Base-by-base conservation (phyloP, 2,797 vertebrate species). In the Allenopithecus nigroviridis region DNA sequence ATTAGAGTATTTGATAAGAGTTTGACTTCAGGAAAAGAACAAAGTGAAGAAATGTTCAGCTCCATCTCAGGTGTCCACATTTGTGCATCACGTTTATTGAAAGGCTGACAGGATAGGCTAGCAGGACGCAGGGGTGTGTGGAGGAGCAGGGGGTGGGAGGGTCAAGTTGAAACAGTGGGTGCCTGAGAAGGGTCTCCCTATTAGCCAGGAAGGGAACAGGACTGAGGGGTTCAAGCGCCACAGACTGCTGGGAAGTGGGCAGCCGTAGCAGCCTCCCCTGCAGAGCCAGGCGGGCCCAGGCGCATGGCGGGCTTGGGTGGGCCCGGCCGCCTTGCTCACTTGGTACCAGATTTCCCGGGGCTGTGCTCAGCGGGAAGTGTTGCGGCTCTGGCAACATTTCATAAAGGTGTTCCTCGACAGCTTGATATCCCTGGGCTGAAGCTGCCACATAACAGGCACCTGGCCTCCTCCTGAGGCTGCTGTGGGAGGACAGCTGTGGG, bases 1-100 rank as follows among this genome's bases (percentile, higher is more conserved):
- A 70, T 46, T 50, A 19, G 41, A 55, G 48, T 61, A 76, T n/a
- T 28, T 53, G 84, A 46, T 93, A 61, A 70, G 61, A 79, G 98
- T 97, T 97, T 93, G 92, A 97, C 84, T 90, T 97, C 53, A 75
- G 95, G 98, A 98, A 95, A 97, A 95, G 96, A 98, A 97, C 86
- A 95, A 95, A 97, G 97, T 30, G 76, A 87, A 80, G 91, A 92
- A 39, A 74, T 96, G 87, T 93, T 97, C 43, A 85, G 72, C 93
- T 83, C 93, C 46, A 22, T 78, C 72, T 88, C 41, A 26, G 94
- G 76, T 30, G 68, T 86, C 95, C 64, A 59, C 43, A 33, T 93
- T 88, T 95, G 97, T 97, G 95, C 91, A 26, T 96, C n/a, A 84
- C 76, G 91, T 87, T 61, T 89, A 83, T 30, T 50, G 97, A 43